Conservation (phyloP, 2,888 invertebrate genomes). For the Brachylomia viminalis region DNA sequence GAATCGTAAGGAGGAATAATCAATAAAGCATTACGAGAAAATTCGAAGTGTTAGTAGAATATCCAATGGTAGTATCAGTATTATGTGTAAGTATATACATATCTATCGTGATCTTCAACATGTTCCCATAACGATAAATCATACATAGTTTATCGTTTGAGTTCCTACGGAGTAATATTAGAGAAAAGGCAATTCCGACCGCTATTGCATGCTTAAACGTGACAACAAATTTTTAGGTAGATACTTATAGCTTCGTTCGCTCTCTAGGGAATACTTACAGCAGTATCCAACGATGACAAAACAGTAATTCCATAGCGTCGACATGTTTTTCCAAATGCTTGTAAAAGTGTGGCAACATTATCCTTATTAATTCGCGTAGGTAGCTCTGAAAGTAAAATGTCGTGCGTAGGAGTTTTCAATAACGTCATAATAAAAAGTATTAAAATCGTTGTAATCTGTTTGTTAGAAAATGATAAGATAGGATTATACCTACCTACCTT, state of each 20-base stretch:
- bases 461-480: slow-evolving; percentile 31
- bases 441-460: slow-evolving; percentile 27
- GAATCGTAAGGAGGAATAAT: background rate
- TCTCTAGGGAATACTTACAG: slow-evolving; percentile 91
- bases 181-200: too few species aligned
- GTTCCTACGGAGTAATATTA: too few species aligned
- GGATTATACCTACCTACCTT: slow-evolving; percentile 5
- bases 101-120: background rate
- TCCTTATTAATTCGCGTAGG: slow-evolving; percentile 95
- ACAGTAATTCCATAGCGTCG: slow-evolving; percentile 97
- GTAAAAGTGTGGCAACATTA: slow-evolving; percentile 98
- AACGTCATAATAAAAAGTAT: slow-evolving; percentile 21
- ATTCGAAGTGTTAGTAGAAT: background rate
- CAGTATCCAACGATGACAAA: slow-evolving; percentile 98
- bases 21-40: background rate
- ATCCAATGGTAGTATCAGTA: too few species aligned
- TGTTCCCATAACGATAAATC: too few species aligned
- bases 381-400: slow-evolving; percentile 90
- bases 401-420: slow-evolving; percentile 50
- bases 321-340: slow-evolving; percentile 95
- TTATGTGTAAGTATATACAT: background rate
- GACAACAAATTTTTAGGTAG: too few species aligned
- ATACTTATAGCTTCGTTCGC: too few species aligned
- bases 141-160: too few species aligned
- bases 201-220: too few species aligned